phyloP scores from a whole-genome alignment of 2,888 invertebrate genomes.

The Leptarthrus brevirostris region DNA sequence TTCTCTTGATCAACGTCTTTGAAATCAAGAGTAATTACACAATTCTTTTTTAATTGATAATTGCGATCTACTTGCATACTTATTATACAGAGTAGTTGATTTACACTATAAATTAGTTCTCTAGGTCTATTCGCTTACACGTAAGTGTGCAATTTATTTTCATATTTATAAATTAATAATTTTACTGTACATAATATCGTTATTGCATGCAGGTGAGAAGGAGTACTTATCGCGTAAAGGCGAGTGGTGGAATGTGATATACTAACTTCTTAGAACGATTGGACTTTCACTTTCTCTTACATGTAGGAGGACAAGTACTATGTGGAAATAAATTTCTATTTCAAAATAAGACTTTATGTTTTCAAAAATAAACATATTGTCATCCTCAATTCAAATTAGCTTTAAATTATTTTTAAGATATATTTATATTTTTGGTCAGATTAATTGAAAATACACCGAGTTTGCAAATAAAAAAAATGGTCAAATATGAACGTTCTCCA shows the following conservation, averaged over 20 bases:
- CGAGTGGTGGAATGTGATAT: neutral
- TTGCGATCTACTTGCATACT: slow-evolving; percentile 18
- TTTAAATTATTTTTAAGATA: too few species aligned
- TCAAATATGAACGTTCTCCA: too few species aligned
- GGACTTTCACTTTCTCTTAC: too few species aligned
- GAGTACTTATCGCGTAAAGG: neutral
- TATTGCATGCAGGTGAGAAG: slow-evolving; percentile 29
- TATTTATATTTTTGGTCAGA: too few species aligned
- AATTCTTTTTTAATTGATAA: neutral
- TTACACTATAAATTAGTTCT: slow-evolving; percentile 18
- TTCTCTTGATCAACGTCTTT: slow-evolving; percentile 32
- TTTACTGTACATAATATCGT: slow-evolving; percentile 35
- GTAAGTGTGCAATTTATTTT: slow-evolving; percentile 40
- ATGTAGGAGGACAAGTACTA: too few species aligned
- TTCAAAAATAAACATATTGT: too few species aligned
- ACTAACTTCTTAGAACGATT: too few species aligned
- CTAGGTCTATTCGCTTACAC: slow-evolving; percentile 23
- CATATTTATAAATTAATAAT: slow-evolving; percentile 42
- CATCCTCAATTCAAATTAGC: too few species aligned
- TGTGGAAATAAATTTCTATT: too few species aligned
- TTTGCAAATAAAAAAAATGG: too few species aligned
- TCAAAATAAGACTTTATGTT: too few species aligned
- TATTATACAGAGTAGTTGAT: slow-evolving; percentile 24
- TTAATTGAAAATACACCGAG: too few species aligned
- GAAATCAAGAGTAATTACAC: slow-evolving; percentile 34